Base-by-base conservation (phyloP, 1,140 invertebrate genomes). In the Atta cephalotes region DNA sequence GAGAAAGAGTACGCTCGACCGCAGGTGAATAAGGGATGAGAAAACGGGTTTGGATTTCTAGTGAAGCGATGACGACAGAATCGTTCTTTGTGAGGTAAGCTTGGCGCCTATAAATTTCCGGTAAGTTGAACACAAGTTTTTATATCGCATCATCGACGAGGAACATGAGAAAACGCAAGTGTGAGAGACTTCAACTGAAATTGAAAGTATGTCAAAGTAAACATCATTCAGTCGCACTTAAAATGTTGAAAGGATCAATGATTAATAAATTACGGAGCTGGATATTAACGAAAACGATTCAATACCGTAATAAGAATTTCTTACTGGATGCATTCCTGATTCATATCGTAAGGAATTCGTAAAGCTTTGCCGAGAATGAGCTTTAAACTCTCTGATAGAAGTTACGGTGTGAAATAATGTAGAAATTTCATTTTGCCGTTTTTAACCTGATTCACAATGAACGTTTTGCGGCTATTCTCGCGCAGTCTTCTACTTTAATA, bases 21-120 rank as follows among this genome's bases (percentile, higher is more conserved):
- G 82, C 87, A 86, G 77, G 89, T 91, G 89, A 90, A 90, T 91
- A 90, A 91, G 60, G 89, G 81, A 90, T 90, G 87, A 90, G 77
- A 56, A 56, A 80, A 58, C 72, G 63, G 16, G 28, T 82, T 82
- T 66, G 85, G 65, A 89, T 87, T 89, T 82, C 72, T 66, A 16
- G 28, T 66, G 60, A 60, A 65, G 80, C 78, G 66, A 14, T 58
- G 65, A 72, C 31, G 68, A 74, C 66, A 58, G 58, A 51, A 86
- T 86, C 76, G 51, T 49, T 71, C 62, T 74, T 86, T 85, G 49
- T 35, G 16, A 12, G 63, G 39, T 45, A 35, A 86, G 31, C 51
- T 82, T 68, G 51, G 63, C n/a, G 63, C 35, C 77, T 86, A 86
- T 86, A 81, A 86, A 86, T 86, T 86, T 81, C 51, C 56, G 66